Conservation (phyloP, 2,797 vertebrate species). For the Oreortyx pictus region DNA sequence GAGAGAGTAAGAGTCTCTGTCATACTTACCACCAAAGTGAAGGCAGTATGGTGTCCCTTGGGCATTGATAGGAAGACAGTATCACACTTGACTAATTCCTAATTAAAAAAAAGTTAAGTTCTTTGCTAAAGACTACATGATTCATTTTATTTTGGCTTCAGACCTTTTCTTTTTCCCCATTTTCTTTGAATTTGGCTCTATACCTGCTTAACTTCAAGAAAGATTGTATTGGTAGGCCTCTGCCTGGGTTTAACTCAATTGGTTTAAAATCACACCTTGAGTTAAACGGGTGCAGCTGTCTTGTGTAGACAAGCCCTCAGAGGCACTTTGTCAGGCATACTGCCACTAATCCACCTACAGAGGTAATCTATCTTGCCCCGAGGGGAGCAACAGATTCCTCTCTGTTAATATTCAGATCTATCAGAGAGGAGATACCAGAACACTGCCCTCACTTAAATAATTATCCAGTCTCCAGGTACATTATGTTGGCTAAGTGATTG, state of each 20-base stretch:
- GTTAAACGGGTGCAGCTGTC: background rate
- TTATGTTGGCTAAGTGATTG: slow-evolving; percentile 37
- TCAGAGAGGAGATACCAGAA: slow-evolving; percentile 26
- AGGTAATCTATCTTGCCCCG: background rate
- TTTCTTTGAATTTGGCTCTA: background rate
- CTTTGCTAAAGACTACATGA: background rate
- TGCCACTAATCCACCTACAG: slow-evolving; percentile 12
- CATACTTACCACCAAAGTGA: background rate
- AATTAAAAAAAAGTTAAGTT: background rate
- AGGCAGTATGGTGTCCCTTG: background rate
- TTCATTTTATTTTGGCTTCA: background rate
- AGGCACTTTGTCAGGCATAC: slow-evolving; percentile 37
- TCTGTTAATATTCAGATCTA: slow-evolving; percentile 26
- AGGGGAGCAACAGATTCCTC: slow-evolving; percentile 30
- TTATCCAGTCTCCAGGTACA: slow-evolving; percentile 26
- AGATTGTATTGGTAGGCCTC: background rate
- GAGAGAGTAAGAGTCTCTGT: background rate
- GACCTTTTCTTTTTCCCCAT: too few species aligned
- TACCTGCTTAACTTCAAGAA: background rate
- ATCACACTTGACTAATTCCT: background rate
- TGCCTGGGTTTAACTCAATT: background rate
- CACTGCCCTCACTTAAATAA: slow-evolving; percentile 11
- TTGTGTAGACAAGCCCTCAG: background rate
- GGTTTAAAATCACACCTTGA: slow-evolving; percentile 21
- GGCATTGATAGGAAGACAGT: background rate